Evolutionary conservation across 1,140 invertebrate species (phyloP), one percentile per base, ranked within the genome.

Genomic region (Campoletis sonorensis): DNA sequence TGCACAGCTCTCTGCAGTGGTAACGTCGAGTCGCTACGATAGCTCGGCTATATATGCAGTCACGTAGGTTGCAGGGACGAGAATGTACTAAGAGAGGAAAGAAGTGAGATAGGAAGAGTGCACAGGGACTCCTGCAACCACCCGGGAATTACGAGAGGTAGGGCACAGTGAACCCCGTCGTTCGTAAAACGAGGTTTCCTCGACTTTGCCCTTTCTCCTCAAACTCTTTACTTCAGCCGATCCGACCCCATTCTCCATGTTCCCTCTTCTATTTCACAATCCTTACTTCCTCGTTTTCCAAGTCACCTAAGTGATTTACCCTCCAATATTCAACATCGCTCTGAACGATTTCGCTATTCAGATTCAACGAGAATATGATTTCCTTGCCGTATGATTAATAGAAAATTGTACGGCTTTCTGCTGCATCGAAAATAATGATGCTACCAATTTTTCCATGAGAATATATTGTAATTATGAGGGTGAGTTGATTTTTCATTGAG

Each of bases 181-280:
- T 78, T 78, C 76, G 76, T 64, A 61, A 78, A 78, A 78, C 76
- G 76, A 78, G 76, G 76, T 78, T 78, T 78, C 76, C 76, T 67
- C 76, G 58, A 67, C 58, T 78, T 45, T 64, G 33, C 58, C 16
- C 61, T 78, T 18, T 67, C 76, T 67, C 58, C 61, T 11, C 70
- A 15, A 49, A 15, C n/a, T 72, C 16, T 72, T 37, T 30, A 0
- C 68, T n/a, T 45, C 15, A 13, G 11, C 21, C 30, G 11, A 45
- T 51, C 37, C 18, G 30, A 33, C 71, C 33, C 72, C 21, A 37
- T 54, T 75, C 18, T 26, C 13, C 49, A 49, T 30, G 58, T 40
- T 21, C 27, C 2, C 30, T 5, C 23, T 49, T 4, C 72, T 45
- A 49, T 49, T 45, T 49, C 51, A 64, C 61, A 18, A 58, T 27